Percentiles rank a stretch among this genome's conserved stretches.
phyloP scores from a whole-genome alignment of 2,113 vertebrate genomes.

The Spheniscus mendiculus region DNA sequence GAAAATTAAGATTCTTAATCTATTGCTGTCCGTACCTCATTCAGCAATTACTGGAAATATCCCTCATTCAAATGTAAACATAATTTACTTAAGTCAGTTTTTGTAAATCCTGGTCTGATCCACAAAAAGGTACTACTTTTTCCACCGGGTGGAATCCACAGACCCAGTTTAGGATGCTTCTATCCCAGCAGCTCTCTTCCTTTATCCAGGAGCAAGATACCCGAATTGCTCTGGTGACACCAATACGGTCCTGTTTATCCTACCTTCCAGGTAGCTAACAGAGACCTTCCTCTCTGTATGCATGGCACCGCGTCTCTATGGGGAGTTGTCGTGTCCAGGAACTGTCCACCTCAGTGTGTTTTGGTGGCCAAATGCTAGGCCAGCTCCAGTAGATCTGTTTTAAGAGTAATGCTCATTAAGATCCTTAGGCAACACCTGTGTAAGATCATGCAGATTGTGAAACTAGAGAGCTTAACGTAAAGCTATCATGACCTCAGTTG shows the following conservation, averaged over 20 bases:
- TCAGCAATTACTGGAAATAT: constrained; percentile 45
- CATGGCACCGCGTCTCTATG: fast-evolving
- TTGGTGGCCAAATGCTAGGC: background rate
- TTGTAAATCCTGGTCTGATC: background rate
- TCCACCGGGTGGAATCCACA: background rate
- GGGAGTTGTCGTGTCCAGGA: background rate
- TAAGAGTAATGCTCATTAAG: background rate
- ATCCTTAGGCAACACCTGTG: background rate
- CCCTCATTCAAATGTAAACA: background rate
- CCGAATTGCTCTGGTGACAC: background rate
- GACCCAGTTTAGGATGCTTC: background rate
- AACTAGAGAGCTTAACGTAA: background rate
- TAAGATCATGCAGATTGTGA: background rate
- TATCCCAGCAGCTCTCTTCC: background rate
- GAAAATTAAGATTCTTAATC: constrained; percentile 51
- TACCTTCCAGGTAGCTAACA: background rate
- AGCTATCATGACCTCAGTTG: background rate
- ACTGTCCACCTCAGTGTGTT: background rate
- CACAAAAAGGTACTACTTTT: background rate
- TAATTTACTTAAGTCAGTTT: background rate
- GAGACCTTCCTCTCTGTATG: background rate
- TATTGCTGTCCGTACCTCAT: constrained; percentile 10
- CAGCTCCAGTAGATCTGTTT: background rate
- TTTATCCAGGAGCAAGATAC: background rate
- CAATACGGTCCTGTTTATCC: background rate